These are phyloP conservation scores for Calephelis virginiensis DNA, from an alignment of 1,140 invertebrate species.

Conservation along the genomic window DNA sequence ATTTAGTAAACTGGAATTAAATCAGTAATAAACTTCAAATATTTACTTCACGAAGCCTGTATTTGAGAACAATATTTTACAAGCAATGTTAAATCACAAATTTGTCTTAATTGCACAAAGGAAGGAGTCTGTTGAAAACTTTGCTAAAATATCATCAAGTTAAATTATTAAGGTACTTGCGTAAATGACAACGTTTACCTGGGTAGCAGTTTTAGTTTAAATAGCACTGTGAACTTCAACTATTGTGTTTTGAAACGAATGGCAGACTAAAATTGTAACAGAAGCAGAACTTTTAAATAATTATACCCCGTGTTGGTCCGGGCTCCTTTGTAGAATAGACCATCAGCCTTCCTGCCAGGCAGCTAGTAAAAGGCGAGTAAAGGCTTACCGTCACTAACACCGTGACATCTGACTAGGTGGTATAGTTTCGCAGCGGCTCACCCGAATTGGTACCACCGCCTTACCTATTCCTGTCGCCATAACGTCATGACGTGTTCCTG, in stretches of 20 bases:
- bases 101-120: slow-evolving; percentile 11
- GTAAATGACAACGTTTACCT: slow-evolving; percentile 68
- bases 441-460: too few species aligned
- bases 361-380: too few species aligned
- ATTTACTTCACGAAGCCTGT: background rate
- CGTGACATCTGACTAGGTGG: too few species aligned
- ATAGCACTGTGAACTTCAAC: slow-evolving; percentile 52
- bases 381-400: too few species aligned
- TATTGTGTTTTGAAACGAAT: slow-evolving; percentile 55
- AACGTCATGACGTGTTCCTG: too few species aligned
- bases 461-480: too few species aligned
- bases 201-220: slow-evolving; percentile 67
- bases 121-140: slow-evolving; percentile 34
- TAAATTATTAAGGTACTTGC: slow-evolving; percentile 53
- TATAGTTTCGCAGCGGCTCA: too few species aligned
- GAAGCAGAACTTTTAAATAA: too few species aligned
- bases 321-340: too few species aligned
- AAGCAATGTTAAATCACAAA: slow-evolving; percentile 7
- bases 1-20: background rate
- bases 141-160: slow-evolving; percentile 49
- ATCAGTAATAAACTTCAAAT: background rate
- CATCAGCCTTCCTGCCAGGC: too few species aligned
- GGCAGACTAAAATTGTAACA: slow-evolving; percentile 32
- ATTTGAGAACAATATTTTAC: slow-evolving; percentile 13
- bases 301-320: too few species aligned